Conservation (phyloP, 2,113 vertebrate species). For the Platichthys stellatus region DNA sequence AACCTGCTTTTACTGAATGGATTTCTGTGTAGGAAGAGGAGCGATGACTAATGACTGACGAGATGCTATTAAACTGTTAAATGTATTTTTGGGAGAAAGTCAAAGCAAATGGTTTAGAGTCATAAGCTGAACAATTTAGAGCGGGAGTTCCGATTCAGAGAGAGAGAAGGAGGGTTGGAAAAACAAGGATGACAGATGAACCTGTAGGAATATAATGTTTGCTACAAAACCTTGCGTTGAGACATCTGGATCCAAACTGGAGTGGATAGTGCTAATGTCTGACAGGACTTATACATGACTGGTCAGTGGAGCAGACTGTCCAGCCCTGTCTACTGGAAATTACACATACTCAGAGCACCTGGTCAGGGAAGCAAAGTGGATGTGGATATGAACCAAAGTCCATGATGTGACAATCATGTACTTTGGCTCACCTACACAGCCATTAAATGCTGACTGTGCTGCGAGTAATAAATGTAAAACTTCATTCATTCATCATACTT, state of each 20-base stretch:
- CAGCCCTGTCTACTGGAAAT: no score
- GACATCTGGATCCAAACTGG: not conserved
- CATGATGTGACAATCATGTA: no score
- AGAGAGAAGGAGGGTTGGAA: not conserved
- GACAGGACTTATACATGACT: no score
- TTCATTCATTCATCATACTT: no score
- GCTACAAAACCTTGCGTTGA: not conserved
- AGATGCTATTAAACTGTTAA: conserved; percentile 1
- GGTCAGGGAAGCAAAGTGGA: no score
- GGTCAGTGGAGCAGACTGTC: no score
- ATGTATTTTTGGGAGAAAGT: not conserved
- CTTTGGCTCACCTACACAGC: no score
- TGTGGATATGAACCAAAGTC: no score
- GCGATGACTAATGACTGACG: conserved; percentile 17
- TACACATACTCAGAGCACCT: no score
- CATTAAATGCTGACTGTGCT: no score
- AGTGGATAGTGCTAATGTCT: not conserved
- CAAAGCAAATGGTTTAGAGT: not conserved
- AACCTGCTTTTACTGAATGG: conserved; percentile 12
- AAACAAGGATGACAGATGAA: not conserved
- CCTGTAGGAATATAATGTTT: not conserved
- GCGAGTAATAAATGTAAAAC: no score
- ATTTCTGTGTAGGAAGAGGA: conserved; percentile 15
- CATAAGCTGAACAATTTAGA: not conserved
- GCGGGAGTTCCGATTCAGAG: not conserved